Base-by-base conservation (phyloP, 2,113 vertebrate genomes). In the Erpornis zantholeuca region DNA sequence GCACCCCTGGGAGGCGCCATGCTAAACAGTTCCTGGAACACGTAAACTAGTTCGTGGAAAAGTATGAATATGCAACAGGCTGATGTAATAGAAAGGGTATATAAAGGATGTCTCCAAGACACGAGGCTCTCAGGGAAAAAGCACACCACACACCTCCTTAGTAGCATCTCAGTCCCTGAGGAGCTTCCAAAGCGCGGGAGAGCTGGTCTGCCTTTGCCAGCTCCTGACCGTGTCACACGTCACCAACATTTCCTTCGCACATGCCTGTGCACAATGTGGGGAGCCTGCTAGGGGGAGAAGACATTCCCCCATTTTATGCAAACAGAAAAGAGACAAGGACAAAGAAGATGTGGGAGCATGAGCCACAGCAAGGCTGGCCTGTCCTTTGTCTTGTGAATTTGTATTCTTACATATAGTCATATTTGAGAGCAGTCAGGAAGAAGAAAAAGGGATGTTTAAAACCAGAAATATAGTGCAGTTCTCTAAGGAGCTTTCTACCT, bases 161-260 rank as follows among this genome's bases (percentile, higher is more conserved):
- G 16, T 2, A 11, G 52, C 14, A 44, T 16, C 31, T 60, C 2
- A 28, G 1, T 18, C 24, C 33, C 72, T 5, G 12, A 63, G 31
- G 53, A 40, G 9, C 14, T 44, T 35, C 21, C 6, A 22, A 25
- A 68, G 25, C 3, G 1, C 11, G 1, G 16, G 3, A 82, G 53
- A 66, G 16, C 25, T 40, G n/a, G 11, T 47, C 14, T 61, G 16
- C n/a, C 33, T 57, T 82, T 40, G 45, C n/a, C 61, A 75, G 38
- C 28, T 45, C 38, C 52, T 65, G 54, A 53, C 10, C 3, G 1
- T 19, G 10, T 11, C 14, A 9, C 59, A 11, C 4, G 1, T 40
- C 66, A 44, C 36, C 2, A 1, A 12, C 15, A 35, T 3, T 23
- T 3, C 10, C n/a, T 54, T 16, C 1, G 0, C 49, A 28, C 0